A percentile compares a stretch with the other conserved stretches of the same genome.
Conservation (phyloP, 2,888 invertebrate genomes). For the Megastigmus dorsalis region DNA sequence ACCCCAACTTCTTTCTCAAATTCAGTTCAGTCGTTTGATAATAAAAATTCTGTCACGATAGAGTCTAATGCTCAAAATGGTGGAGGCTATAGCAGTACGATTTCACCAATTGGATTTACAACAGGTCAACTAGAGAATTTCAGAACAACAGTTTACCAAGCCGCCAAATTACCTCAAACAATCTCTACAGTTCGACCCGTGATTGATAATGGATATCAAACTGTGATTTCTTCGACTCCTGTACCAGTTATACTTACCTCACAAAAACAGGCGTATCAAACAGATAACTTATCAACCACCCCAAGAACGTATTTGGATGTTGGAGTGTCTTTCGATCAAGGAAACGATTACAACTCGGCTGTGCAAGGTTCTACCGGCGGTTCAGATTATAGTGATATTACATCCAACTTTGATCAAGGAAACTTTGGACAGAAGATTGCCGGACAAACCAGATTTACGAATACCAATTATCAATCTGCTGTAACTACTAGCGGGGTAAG, state of each 20-base stretch:
- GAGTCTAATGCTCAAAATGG: conserved; percentile 15
- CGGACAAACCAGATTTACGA: conserved; percentile 38
- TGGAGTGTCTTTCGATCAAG: conserved; percentile 61
- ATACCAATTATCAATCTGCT: conserved; percentile 33
- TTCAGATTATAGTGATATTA: conserved; percentile 54
- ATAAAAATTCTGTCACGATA: conserved; percentile 38
- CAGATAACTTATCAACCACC: conserved; percentile 32
- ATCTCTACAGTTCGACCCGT: conserved; percentile 64
- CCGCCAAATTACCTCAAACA: conserved; percentile 59
- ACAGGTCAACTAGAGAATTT: conserved; percentile 63
- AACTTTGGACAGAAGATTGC: conserved; percentile 60
- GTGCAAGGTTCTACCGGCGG: conserved; percentile 46
- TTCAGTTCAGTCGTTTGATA: background rate
- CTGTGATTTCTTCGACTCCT: conserved; percentile 60
- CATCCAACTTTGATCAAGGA: conserved; percentile 54
- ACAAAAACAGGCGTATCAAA: conserved; percentile 35
- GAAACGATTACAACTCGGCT: conserved; percentile 51
- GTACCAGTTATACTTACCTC: conserved; percentile 54
- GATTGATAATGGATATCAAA: conserved; percentile 62
- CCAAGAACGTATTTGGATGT: conserved; percentile 55
- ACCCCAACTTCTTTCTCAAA: conserved; percentile 20
- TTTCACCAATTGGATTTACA: conserved; percentile 61
- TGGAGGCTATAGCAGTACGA: conserved; percentile 24
- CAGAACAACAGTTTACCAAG: conserved; percentile 62
- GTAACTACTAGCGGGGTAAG: conserved; percentile 16